Conservation (phyloP, 2,797 vertebrate genomes). For the Acanthiza pusilla region DNA sequence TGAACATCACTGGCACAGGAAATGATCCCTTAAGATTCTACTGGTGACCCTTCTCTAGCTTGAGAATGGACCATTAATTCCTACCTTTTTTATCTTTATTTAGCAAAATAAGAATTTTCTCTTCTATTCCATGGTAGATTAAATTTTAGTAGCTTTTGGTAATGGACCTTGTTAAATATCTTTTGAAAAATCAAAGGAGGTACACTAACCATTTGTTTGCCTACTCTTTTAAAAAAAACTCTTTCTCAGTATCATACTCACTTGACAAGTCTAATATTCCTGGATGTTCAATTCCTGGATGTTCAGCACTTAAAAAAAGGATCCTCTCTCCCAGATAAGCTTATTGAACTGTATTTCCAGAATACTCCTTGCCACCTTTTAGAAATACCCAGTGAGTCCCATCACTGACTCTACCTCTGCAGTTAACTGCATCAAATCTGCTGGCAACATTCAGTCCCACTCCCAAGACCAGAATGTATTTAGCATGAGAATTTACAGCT, state of each 20-base stretch:
- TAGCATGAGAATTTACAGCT: not conserved
- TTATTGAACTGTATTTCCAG: not conserved
- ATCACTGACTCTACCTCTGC: not conserved
- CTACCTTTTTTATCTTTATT: not conserved
- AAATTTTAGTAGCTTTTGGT: slow-evolving; percentile 29
- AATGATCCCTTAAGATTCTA: not conserved
- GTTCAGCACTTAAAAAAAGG: not conserved
- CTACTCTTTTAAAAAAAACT: not conserved
- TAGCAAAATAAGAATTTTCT: not conserved
- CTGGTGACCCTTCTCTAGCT: not conserved
- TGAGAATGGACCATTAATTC: slow-evolving; percentile 7
- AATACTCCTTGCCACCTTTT: not conserved
- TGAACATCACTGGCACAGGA: not conserved
- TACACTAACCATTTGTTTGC: not conserved
- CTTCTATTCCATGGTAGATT: slow-evolving; percentile 7
- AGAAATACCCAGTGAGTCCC: not conserved
- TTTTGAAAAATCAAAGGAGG: slow-evolving; percentile 17
- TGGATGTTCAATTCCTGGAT: not conserved
- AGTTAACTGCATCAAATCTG: not conserved
- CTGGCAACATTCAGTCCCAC: not conserved
- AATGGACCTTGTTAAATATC: not conserved
- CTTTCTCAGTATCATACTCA: not conserved
- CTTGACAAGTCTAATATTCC: not conserved
- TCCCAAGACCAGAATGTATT: not conserved
- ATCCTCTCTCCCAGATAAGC: not conserved